Percentiles rank a stretch among this genome's conserved stretches.
Conservation (phyloP, 2,113 vertebrate genomes). For the Tyto alba region DNA sequence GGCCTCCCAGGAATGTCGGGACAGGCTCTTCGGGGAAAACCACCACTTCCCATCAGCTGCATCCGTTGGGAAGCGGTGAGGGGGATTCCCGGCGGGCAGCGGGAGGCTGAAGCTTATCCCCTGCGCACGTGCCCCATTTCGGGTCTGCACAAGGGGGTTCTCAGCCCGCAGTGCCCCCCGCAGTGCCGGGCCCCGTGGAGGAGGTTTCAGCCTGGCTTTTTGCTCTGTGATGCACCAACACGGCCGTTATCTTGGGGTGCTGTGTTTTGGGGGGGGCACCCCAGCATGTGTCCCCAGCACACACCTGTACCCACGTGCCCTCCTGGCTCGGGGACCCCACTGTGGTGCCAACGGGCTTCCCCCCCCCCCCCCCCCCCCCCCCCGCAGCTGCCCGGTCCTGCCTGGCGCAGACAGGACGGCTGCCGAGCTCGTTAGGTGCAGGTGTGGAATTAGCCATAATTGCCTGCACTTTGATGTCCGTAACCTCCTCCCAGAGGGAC, state of each 20-base stretch:
- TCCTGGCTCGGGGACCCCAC: background rate
- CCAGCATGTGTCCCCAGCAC: background rate
- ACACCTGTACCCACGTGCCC: background rate
- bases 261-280: background rate
- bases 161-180: background rate
- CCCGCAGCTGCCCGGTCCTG: background rate
- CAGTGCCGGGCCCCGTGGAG: accelerated
- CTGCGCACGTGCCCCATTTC: accelerated
- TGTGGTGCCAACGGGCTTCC: accelerated
- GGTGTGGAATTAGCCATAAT: background rate
- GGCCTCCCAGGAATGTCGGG: background rate
- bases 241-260: accelerated
- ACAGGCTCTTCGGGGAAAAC: background rate
- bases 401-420: accelerated
- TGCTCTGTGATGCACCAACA: background rate
- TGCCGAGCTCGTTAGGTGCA: background rate
- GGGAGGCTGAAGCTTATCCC: accelerated
- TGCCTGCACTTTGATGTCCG: background rate
- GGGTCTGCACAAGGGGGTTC: background rate
- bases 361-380: no score
- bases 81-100: background rate
- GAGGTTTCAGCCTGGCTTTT: background rate
- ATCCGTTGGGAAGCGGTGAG: background rate
- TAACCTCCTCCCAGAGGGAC: background rate
- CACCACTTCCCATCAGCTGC: background rate